Percentiles rank a stretch among this genome's conserved stretches.
Evolutionary conservation across 2,113 vertebrate genomes (phyloP).

Genomic region (Podarcis raffonei): DNA sequence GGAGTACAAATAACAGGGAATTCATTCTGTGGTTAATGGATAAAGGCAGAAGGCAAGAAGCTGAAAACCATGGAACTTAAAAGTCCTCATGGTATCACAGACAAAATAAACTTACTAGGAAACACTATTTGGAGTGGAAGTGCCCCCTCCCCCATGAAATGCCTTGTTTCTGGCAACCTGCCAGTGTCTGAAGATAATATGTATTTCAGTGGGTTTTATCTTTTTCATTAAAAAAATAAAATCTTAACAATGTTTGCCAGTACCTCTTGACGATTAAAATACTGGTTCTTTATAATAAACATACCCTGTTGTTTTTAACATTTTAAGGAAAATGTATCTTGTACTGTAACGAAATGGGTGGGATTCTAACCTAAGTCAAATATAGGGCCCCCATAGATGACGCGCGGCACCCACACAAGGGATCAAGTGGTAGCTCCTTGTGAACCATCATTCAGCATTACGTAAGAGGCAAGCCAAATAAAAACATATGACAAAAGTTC

Average conservation of each 20-base stretch:
- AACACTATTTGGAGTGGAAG: not conserved
- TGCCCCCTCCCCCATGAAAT: not conserved
- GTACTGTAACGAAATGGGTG: not conserved
- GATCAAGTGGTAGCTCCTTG: not conserved
- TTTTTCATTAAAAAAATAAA: not conserved
- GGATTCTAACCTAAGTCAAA: not conserved
- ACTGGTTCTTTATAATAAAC: constrained; percentile 2
- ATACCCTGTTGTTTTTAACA: not conserved
- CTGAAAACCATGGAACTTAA: not conserved
- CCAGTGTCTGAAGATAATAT: not conserved
- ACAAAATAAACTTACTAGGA: constrained; percentile 12
- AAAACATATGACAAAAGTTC: not conserved
- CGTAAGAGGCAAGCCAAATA: not conserved
- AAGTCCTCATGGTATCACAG: not conserved
- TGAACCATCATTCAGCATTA: not conserved
- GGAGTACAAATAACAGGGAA: not conserved
- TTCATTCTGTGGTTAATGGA: constrained; percentile 8
- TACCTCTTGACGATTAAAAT: not conserved
- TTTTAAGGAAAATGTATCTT: not conserved
- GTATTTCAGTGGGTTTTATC: not conserved
- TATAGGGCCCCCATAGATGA: no score
- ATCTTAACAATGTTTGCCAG: not conserved
- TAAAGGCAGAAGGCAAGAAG: not conserved
- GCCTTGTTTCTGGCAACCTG: not conserved
- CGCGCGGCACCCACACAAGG: no score